Evolutionary conservation across 2,888 invertebrate species (phyloP).

Genomic region (Neelides folsomi): DNA sequence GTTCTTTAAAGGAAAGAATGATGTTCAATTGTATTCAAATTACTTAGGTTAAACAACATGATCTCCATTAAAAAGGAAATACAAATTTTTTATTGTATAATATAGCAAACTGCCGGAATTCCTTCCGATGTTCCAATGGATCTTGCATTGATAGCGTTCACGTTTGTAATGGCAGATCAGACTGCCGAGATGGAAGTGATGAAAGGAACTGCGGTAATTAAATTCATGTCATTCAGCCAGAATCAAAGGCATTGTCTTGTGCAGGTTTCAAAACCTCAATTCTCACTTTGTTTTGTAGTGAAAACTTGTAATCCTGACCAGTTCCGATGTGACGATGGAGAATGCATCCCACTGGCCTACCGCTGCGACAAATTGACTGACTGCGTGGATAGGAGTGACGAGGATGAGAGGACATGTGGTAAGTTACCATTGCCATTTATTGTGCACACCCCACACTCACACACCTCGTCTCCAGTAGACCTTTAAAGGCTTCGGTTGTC

Average conservation of each 20-base stretch:
- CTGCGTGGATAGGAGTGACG: constrained; percentile 51
- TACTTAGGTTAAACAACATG: no score
- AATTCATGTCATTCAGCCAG: neutral
- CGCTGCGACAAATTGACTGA: constrained; percentile 53
- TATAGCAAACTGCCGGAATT: neutral
- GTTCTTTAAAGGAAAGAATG: no score
- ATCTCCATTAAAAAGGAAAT: no score
- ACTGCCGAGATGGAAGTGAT: constrained; percentile 37
- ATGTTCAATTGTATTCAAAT: no score
- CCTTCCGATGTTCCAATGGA: constrained; percentile 41
- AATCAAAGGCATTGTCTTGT: neutral
- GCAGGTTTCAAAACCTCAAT: neutral
- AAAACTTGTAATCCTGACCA: constrained; percentile 36
- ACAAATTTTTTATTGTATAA: neutral
- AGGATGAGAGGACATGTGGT: constrained; percentile 36
- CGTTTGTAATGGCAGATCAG: constrained; percentile 29
- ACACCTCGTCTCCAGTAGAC: no score
- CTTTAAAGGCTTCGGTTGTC: no score
- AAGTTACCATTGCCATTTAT: constrained; percentile 40
- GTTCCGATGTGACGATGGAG: constrained; percentile 36
- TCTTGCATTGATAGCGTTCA: constrained; percentile 38
- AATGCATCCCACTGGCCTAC: constrained; percentile 34
- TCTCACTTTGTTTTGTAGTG: neutral
- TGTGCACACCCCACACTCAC: neutral
- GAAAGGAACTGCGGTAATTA: constrained; percentile 37